Evolutionary conservation across 2,888 invertebrate species (phyloP), one percentile per base, ranked within the genome.

Genomic region (Marasmarcha lunaedactyla): DNA sequence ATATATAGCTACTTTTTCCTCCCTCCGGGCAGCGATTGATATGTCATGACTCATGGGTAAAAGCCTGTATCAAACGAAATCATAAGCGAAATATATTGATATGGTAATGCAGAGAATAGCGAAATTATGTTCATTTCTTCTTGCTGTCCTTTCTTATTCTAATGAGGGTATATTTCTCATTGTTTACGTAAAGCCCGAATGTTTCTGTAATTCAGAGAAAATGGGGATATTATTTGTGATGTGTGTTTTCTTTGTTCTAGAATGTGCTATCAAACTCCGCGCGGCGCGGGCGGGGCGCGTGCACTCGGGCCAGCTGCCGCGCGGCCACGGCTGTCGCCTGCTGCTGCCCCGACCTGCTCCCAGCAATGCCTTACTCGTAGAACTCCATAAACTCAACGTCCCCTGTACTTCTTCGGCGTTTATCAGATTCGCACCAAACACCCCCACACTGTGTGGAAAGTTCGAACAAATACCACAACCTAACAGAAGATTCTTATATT

Each of bases 371-470:
- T 70, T 90, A 42, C 86, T 91, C 38, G 60, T 90, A 13, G 88
- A 89, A 53, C 76, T 91, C 1, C 85, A 85, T 52, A 86, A 89
- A 41, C 81, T 91, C 40, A 91, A 91, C 77, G 88, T 90, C 33
- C 90, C 90, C 34, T 91, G 91, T 66, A 20, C 20, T 20, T 65
- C 84, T 40, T 73, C 67, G 27, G 88, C 88, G 33, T 88, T 84
- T 63, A 66, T 90, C 36, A 85, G 86, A 46, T 88, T 89, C 59
- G 69, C 81, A 33, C 77, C 85, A 35, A 84, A 78, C 44, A 61
- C 81, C 13, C 71, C 78, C 6, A 70, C 68, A 1, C 63, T 90
- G 10, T 90, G 90, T 63, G 91, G 91, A 1, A 91, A 91, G 58
- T 71, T 90, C 2, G 90, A 91, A 58, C 90, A 91, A 62, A 81